These are phyloP conservation scores for Trichonephila inaurata DNA, from an alignment of 1,140 invertebrate species.

Conservation along the genomic window DNA sequence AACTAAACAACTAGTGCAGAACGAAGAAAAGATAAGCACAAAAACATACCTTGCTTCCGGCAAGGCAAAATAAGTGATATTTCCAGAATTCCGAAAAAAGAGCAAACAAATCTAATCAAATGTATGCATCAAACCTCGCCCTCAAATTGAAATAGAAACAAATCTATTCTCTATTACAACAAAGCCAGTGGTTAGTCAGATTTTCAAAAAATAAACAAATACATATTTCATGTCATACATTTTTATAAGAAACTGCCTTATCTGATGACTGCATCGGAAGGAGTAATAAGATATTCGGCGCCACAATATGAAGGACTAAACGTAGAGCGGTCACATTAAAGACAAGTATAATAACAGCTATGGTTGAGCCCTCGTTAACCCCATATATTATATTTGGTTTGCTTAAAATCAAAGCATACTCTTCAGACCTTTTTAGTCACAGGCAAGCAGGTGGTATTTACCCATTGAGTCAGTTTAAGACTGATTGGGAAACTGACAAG, in stretches of 20 bases:
- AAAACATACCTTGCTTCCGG: not conserved
- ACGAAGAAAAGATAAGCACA: no score
- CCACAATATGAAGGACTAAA: not conserved
- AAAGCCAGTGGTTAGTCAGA: not conserved
- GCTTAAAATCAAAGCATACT: not conserved
- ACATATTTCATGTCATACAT: not conserved
- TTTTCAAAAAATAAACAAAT: not conserved
- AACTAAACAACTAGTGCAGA: no score
- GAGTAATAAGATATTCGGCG: not conserved
- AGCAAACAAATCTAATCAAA: conserved; percentile 4
- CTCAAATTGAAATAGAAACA: not conserved
- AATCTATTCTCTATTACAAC: not conserved
- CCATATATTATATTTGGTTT: not conserved
- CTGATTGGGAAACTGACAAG: not conserved
- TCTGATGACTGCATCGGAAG: not conserved
- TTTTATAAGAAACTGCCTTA: not conserved
- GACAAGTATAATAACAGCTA: not conserved
- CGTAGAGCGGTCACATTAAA: not conserved
- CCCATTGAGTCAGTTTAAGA: not conserved
- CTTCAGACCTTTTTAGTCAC: not conserved
- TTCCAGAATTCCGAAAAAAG: not conserved
- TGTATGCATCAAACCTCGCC: conserved; percentile 14
- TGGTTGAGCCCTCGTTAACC: not conserved
- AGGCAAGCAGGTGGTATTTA: not conserved
- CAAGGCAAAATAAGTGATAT: not conserved